Conservation (phyloP, 2,888 invertebrate genomes). For the Drosophila monieri region DNA sequence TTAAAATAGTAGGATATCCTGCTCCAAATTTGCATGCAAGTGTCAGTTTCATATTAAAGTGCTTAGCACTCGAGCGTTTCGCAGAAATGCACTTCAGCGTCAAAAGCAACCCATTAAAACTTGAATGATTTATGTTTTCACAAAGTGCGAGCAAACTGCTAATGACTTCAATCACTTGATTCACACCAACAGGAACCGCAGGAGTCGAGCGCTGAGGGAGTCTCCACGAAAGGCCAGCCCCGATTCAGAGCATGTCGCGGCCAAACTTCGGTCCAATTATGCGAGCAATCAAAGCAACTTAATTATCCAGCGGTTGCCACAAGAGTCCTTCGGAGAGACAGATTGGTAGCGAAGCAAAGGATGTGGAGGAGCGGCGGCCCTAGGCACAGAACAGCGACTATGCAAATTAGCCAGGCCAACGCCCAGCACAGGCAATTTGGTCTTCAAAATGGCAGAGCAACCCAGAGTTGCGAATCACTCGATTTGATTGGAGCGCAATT, state of each 20-base stretch:
- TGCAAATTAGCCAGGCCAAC: conserved; percentile 43
- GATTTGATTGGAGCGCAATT: conserved; percentile 9
- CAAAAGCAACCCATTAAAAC: conserved; percentile 15
- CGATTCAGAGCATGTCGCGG: conserved; percentile 29
- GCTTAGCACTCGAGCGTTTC: neutral
- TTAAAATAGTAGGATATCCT: neutral
- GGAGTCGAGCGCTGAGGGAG: neutral
- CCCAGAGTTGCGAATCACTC: conserved; percentile 25
- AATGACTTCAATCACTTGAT: conserved; percentile 33
- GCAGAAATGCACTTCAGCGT: neutral
- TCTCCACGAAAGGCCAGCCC: neutral
- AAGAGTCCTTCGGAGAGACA: conserved; percentile 17
- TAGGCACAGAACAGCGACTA: conserved; percentile 8
- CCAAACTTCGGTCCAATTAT: conserved; percentile 14
- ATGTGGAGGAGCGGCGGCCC: neutral
- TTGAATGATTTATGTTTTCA: conserved; percentile 27
- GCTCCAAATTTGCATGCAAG: neutral
- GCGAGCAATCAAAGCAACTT: conserved; percentile 39
- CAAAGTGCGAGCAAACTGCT: conserved; percentile 22
- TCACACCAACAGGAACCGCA: conserved; percentile 12
- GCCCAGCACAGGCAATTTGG: conserved; percentile 4
- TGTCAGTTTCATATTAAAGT: neutral
- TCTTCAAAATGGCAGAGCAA: conserved; percentile 19
- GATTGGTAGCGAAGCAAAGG: conserved; percentile 4
- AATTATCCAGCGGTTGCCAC: conserved; percentile 39